A percentile compares a stretch with the other conserved stretches of the same genome.
Evolutionary conservation across 2,113 vertebrate genomes (phyloP).

Genomic region (Bungarus multicinctus): DNA sequence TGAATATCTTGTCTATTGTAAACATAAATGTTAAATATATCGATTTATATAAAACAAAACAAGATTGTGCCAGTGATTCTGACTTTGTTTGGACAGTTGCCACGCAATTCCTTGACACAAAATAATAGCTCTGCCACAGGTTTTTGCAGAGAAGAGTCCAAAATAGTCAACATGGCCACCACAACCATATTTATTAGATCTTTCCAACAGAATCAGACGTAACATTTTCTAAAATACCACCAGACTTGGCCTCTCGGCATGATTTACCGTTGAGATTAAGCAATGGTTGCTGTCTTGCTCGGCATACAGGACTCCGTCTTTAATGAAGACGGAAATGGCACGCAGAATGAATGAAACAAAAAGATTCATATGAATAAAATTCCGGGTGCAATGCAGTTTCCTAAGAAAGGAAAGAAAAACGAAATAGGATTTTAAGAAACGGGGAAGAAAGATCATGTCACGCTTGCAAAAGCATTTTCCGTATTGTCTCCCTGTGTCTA

Average conservation of each 20-base stretch:
- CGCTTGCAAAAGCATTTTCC: background rate
- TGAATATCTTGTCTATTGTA: background rate
- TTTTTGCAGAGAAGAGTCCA: background rate
- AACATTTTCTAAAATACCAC: background rate
- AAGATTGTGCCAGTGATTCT: too few relatives aligned
- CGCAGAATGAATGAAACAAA: slow-evolving; percentile 96
- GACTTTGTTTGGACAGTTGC: too few relatives aligned
- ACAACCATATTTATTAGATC: background rate
- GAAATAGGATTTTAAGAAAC: background rate
- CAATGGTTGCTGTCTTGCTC: slow-evolving; percentile 93
- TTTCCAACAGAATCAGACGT: background rate
- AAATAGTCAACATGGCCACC: background rate
- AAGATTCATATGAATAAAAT: slow-evolving; percentile 99
- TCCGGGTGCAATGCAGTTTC: slow-evolving; percentile 98
- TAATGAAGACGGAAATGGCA: slow-evolving; percentile 97
- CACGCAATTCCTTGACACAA: background rate
- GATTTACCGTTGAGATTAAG: slow-evolving; percentile 82
- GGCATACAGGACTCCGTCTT: slow-evolving; percentile 90
- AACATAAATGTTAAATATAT: too few relatives aligned
- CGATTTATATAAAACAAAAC: too few relatives aligned
- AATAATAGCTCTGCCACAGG: background rate
- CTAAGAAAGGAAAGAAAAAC: slow-evolving; percentile 55
- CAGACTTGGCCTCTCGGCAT: background rate
- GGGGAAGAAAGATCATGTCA: background rate
- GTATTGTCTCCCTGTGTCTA: background rate